These are phyloP conservation scores for Scrobipalpa atriplicella DNA, from an alignment of 2,888 invertebrate genomes.

Conservation along the genomic window DNA sequence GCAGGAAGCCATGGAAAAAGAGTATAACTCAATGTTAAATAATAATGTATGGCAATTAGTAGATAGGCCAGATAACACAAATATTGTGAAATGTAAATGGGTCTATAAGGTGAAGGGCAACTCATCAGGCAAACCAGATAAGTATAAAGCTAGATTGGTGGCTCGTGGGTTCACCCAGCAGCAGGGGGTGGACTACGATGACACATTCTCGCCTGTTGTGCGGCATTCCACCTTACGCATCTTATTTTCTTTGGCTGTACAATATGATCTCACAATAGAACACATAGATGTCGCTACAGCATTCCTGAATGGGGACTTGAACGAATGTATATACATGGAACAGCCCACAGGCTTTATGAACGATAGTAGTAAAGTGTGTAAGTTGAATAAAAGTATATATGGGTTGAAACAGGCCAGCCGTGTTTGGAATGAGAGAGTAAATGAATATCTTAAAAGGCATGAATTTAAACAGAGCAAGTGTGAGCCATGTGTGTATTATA, in stretches of 20 bases:
- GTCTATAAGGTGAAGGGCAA: too few species aligned
- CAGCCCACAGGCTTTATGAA: slow-evolving; percentile 30
- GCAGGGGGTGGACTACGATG: too few species aligned
- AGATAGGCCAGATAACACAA: too few species aligned
- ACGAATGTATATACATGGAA: slow-evolving; percentile 33
- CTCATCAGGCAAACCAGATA: too few species aligned
- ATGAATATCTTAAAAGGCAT: slow-evolving; percentile 30
- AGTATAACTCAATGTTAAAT: too few species aligned
- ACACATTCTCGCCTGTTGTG: too few species aligned
- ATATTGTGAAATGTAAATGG: too few species aligned
- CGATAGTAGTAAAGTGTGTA: slow-evolving; percentile 35
- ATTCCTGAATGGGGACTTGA: slow-evolving; percentile 36
- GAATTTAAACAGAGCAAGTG: slow-evolving; percentile 29
- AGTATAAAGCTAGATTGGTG: too few species aligned
- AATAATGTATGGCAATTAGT: too few species aligned
- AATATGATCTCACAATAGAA: slow-evolving; percentile 31
- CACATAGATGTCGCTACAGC: slow-evolving; percentile 38
- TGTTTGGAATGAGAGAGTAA: slow-evolving; percentile 38
- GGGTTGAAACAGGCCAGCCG: slow-evolving; percentile 39
- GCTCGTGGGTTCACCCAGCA: too few species aligned
- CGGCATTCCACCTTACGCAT: slow-evolving; percentile 7
- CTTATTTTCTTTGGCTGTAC: slow-evolving; percentile 25
- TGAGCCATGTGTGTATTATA: slow-evolving; percentile 36
- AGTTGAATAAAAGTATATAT: slow-evolving; percentile 38
- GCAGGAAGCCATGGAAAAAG: too few species aligned